Conservation (phyloP, 1,140 invertebrate genomes). For the Bombus breviceps region DNA sequence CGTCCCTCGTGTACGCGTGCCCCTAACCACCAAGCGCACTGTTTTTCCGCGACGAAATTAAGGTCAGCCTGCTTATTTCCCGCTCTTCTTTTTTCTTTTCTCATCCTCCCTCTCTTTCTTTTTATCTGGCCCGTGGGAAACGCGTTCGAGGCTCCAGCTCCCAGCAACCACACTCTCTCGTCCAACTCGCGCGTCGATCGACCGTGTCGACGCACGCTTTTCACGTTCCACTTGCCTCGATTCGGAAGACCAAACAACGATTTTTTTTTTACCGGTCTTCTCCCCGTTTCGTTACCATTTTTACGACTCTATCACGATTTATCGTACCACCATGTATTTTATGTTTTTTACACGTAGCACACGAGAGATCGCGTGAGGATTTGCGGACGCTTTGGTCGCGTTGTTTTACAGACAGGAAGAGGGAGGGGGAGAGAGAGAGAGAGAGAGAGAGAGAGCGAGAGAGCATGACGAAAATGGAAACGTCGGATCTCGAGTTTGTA, state of each 20-base stretch:
- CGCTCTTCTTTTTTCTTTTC: neutral
- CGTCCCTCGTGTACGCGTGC: slow-evolving; percentile 17
- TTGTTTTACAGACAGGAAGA: neutral
- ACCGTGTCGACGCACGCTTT: slow-evolving; percentile 37
- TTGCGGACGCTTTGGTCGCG: neutral
- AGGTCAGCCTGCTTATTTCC: slow-evolving; percentile 46
- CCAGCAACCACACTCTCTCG: neutral
- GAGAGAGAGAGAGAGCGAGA: no score
- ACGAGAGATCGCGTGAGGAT: neutral
- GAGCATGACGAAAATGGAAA: neutral
- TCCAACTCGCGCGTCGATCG: slow-evolving; percentile 32
- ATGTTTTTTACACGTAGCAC: neutral
- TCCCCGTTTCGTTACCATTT: neutral
- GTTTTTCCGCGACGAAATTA: slow-evolving; percentile 59
- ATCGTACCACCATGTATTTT: neutral
- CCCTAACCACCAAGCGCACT: neutral
- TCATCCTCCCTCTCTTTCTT: no score
- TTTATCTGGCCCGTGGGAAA: slow-evolving; percentile 47
- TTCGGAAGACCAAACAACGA: slow-evolving; percentile 7
- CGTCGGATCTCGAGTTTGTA: neutral
- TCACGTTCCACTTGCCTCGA: slow-evolving; percentile 38
- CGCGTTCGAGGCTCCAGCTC: neutral
- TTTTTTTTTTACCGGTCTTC: neutral
- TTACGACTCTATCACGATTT: neutral
- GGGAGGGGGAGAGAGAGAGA: no score